Conservation (phyloP, 2,113 vertebrate genomes). For the Eolophus roseicapilla region DNA sequence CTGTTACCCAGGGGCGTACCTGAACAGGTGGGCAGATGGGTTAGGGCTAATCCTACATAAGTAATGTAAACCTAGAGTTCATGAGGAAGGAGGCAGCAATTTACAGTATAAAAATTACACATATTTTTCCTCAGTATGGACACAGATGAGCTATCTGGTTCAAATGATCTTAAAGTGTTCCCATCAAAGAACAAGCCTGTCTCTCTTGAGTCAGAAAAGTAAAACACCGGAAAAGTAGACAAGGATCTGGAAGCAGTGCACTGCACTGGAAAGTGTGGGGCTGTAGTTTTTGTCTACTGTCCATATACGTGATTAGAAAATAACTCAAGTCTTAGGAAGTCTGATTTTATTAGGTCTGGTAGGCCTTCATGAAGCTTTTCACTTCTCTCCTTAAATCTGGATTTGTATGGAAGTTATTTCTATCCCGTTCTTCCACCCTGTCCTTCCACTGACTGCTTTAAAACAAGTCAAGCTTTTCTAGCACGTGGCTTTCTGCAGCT, state of each 20-base stretch:
- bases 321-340: background rate
- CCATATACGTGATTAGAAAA: background rate
- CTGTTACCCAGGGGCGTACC: accelerated
- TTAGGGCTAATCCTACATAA: background rate
- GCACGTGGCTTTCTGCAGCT: background rate
- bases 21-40: background rate
- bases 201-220: background rate
- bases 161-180: background rate
- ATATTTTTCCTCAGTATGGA: background rate
- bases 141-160: background rate
- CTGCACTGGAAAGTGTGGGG: background rate
- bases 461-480: background rate
- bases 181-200: background rate
- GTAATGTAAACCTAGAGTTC: background rate
- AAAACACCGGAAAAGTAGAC: background rate
- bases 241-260: background rate
- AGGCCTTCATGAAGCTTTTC: background rate
- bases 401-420: background rate
- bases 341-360: background rate
- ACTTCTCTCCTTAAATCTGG: background rate
- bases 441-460: background rate
- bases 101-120: background rate
- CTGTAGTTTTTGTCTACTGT: background rate
- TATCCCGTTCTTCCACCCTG: background rate
- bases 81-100: background rate